phyloP scores from a whole-genome alignment of 2,888 invertebrate species.

The Eupelmus urozonus region DNA sequence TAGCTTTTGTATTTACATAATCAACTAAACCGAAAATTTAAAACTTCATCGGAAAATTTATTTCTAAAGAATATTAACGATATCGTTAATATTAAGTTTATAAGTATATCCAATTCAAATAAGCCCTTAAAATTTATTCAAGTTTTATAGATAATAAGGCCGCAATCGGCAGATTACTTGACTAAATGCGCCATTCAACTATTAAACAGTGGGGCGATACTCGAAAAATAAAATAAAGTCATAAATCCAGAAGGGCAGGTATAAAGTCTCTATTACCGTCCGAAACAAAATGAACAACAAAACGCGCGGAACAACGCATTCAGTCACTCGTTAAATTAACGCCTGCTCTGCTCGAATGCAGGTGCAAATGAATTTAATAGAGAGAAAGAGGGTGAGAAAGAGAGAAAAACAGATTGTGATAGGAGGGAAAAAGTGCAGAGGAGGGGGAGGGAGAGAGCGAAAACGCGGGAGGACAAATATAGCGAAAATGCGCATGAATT shows the following conservation, averaged over 20 bases:
- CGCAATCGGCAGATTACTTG: no score
- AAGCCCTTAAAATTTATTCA: no score
- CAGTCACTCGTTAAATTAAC: constrained; percentile 46
- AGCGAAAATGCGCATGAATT: constrained; percentile 28
- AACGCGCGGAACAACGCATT: constrained; percentile 5
- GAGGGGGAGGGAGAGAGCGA: background rate
- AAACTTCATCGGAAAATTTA: no score
- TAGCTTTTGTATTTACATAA: background rate
- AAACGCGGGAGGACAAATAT: background rate
- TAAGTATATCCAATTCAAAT: no score
- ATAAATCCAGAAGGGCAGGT: background rate
- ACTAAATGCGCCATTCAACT: background rate
- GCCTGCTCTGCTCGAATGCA: constrained; percentile 26
- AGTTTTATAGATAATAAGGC: no score
- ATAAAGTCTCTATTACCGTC: background rate
- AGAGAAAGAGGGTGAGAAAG: background rate
- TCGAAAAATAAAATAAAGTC: background rate
- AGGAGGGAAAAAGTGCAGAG: constrained; percentile 22
- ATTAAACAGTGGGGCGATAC: no score
- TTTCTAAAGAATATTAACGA: no score
- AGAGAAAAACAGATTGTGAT: constrained; percentile 39
- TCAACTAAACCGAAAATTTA: no score
- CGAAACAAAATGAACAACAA: constrained; percentile 17
- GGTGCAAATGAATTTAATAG: constrained; percentile 45
- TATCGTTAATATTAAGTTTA: no score